These are phyloP conservation scores for Pyxicephalus adspersus DNA, from an alignment of 2,113 vertebrate species.

Conservation along the genomic window DNA sequence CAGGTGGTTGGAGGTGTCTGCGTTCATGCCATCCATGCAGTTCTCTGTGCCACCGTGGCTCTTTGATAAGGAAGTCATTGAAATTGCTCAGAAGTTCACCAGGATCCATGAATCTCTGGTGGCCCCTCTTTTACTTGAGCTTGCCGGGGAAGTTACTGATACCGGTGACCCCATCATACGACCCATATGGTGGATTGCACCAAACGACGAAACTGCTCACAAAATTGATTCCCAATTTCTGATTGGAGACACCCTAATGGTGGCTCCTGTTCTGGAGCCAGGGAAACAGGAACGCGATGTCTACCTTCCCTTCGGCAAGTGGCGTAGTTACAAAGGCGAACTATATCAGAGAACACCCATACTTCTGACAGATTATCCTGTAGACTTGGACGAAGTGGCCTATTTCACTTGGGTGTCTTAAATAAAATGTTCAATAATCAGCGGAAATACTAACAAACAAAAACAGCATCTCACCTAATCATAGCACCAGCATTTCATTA, in stretches of 20 bases:
- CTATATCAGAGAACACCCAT: constrained; percentile 87
- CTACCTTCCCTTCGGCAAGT: constrained; percentile 89
- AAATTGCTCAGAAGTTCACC: constrained; percentile 89
- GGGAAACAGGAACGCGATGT: constrained; percentile 93
- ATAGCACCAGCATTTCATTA: constrained; percentile 19
- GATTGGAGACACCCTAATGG: constrained; percentile 95
- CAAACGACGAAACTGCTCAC: constrained; percentile 83
- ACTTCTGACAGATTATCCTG: constrained; percentile 88
- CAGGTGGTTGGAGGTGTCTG: constrained; percentile 92
- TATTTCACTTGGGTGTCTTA: constrained; percentile 85
- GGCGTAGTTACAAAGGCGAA: constrained; percentile 95
- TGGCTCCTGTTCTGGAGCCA: constrained; percentile 91
- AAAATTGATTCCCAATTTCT: constrained; percentile 95
- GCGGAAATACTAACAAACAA: not conserved
- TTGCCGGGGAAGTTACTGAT: constrained; percentile 86
- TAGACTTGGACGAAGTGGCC: constrained; percentile 91
- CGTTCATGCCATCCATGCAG: constrained; percentile 98
- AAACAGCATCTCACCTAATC: not conserved
- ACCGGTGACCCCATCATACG: constrained; percentile 94
- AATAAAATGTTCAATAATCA: not conserved
- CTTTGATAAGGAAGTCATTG: constrained; percentile 88
- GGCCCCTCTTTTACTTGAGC: constrained; percentile 87
- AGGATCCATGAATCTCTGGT: constrained; percentile 87
- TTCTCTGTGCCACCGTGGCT: constrained; percentile 95
- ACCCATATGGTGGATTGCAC: constrained; percentile 97